Evolutionary conservation across 1,140 invertebrate species (phyloP).

Genomic region (Copidosoma floridanum): DNA sequence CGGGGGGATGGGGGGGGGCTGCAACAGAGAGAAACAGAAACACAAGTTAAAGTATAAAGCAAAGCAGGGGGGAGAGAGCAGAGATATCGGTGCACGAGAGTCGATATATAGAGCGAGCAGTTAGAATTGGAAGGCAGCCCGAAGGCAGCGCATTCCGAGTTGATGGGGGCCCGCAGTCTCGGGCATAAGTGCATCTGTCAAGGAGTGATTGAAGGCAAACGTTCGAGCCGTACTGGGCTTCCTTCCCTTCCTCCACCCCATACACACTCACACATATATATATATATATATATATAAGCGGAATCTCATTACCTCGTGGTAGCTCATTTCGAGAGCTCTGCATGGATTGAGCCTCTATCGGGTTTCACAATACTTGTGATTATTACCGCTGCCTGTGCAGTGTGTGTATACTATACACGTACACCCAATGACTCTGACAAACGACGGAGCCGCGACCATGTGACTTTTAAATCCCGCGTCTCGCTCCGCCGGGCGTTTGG

Average conservation of each 20-base stretch:
- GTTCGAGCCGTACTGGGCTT: constrained; percentile 36
- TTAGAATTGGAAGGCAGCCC: constrained; percentile 29
- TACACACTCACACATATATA: too few species aligned
- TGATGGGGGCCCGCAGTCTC: constrained; percentile 39
- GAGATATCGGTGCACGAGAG: neutral
- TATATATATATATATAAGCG: too few species aligned
- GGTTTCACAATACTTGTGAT: constrained; percentile 52
- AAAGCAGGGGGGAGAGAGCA: too few species aligned
- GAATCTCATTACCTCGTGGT: constrained; percentile 44
- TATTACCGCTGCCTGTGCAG: constrained; percentile 31
- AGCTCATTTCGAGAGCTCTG: constrained; percentile 40
- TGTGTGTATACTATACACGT: too few species aligned
- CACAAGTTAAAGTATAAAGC: too few species aligned
- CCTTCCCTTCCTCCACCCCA: constrained; percentile 14
- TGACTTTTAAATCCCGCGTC: constrained; percentile 12
- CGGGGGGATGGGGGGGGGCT: neutral
- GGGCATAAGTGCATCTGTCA: constrained; percentile 51
- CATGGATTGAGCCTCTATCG: constrained; percentile 47
- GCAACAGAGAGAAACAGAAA: neutral
- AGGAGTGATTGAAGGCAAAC: constrained; percentile 53
- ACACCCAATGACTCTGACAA: constrained; percentile 5
- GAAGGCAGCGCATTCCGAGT: constrained; percentile 39
- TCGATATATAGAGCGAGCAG: too few species aligned
- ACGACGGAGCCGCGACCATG: constrained; percentile 9
- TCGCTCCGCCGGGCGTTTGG: constrained; percentile 1